Evolutionary conservation across 2,888 invertebrate genomes (phyloP).

Genomic region (Selenia dentaria): DNA sequence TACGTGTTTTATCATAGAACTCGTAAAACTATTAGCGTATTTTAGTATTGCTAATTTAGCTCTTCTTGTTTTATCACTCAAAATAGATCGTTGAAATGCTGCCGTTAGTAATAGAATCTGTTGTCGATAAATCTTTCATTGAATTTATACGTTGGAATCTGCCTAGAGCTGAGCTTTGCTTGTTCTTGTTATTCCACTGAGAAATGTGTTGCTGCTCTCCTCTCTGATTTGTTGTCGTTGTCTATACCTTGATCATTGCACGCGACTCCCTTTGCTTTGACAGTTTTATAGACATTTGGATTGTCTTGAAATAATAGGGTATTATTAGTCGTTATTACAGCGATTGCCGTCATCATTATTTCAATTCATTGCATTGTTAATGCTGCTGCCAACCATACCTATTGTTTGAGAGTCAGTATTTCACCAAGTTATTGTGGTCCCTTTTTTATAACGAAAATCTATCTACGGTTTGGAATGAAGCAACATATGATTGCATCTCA

Average conservation of each 20-base stretch:
- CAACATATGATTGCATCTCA: no score
- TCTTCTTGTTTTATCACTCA: slow-evolving; percentile 30
- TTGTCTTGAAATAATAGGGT: slow-evolving; percentile 18
- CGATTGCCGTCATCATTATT: slow-evolving; percentile 12
- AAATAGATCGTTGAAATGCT: slow-evolving; percentile 27
- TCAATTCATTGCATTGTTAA: slow-evolving; percentile 12
- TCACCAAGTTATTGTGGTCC: no score
- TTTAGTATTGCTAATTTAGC: slow-evolving; percentile 41
- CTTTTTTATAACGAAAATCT: no score
- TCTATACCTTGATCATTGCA: slow-evolving; percentile 21
- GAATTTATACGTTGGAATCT: slow-evolving; percentile 31
- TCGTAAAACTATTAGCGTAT: slow-evolving; percentile 55
- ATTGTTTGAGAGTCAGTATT: no score
- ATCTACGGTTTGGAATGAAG: no score
- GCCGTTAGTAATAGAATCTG: slow-evolving; percentile 22
- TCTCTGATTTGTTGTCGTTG: slow-evolving; percentile 24
- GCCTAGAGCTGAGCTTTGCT: slow-evolving; percentile 20
- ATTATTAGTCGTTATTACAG: slow-evolving; percentile 17
- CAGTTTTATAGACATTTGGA: slow-evolving; percentile 22
- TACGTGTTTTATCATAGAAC: slow-evolving; percentile 54
- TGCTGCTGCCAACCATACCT: neutral
- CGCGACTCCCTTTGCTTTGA: slow-evolving; percentile 16
- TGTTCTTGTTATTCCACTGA: slow-evolving; percentile 23
- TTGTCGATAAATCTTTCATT: slow-evolving; percentile 37
- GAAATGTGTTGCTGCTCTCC: slow-evolving; percentile 19